Conservation (phyloP, 2,113 vertebrate species). For the Leptocoma aspasia region DNA sequence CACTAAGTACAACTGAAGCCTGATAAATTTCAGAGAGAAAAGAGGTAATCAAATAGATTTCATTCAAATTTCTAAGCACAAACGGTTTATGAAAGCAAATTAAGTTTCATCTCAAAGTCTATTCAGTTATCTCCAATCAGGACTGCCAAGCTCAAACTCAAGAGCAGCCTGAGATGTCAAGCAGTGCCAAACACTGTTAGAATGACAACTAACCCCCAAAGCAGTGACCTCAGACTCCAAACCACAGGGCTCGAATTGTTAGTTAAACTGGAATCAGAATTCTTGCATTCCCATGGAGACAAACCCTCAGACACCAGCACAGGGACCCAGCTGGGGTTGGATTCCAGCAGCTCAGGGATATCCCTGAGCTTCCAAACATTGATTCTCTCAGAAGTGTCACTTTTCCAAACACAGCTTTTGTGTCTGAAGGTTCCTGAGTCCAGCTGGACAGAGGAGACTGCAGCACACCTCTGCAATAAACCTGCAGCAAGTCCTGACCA, state of each 20-base stretch:
- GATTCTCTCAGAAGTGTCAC: neutral
- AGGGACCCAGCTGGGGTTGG: neutral
- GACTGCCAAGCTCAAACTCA: neutral
- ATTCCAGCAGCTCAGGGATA: neutral
- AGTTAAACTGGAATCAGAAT: neutral
- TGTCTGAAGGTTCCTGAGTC: accelerated
- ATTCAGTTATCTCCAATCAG: neutral
- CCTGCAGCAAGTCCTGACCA: neutral
- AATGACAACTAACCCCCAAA: neutral
- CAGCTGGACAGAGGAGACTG: neutral
- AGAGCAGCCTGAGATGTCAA: neutral
- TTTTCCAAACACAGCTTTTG: neutral
- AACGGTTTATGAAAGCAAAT: neutral
- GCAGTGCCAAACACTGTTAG: neutral
- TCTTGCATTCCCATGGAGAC: neutral
- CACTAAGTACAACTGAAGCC: neutral
- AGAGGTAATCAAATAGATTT: neutral
- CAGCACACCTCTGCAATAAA: neutral
- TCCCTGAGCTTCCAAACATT: neutral
- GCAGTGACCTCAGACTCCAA: neutral
- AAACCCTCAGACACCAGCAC: neutral
- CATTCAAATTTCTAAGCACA: neutral
- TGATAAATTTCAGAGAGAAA: neutral
- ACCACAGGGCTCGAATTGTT: neutral
- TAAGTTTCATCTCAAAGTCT: neutral